Percentiles rank a stretch among this genome's conserved stretches.
Evolutionary conservation across 1,140 invertebrate species (phyloP).

Genomic region (Musca domestica): DNA sequence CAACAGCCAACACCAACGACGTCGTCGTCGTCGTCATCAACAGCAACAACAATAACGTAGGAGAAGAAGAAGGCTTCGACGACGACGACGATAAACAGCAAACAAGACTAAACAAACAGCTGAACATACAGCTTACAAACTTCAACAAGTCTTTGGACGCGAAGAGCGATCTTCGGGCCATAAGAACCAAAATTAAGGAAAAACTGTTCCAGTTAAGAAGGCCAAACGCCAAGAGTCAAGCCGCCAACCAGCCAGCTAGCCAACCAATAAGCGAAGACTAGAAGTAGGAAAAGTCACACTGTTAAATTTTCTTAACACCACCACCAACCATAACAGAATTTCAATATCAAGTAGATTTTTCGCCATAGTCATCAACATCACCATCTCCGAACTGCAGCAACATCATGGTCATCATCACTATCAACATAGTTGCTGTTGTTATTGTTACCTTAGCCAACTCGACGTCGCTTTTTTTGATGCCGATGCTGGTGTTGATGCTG

Average conservation of each 20-base stretch:
- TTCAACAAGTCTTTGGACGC: too few species aligned
- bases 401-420: slow-evolving; percentile 12
- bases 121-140: slow-evolving; percentile 16
- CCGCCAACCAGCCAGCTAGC: neutral
- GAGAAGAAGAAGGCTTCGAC: too few species aligned
- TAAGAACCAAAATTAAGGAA: slow-evolving; percentile 11
- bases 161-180: neutral
- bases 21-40: too few species aligned
- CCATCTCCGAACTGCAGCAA: neutral
- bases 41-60: too few species aligned
- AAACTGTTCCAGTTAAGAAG: slow-evolving; percentile 17
- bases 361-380: neutral
- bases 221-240: neutral
- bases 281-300: neutral
- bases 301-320: neutral
- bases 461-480: too few species aligned
- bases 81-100: too few species aligned
- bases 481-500: too few species aligned
- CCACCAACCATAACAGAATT: slow-evolving; percentile 8
- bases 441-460: too few species aligned
- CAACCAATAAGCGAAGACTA: neutral
- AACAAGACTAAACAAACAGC: slow-evolving; percentile 7
- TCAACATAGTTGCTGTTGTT: neutral
- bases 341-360: slow-evolving; percentile 12
- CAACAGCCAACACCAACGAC: neutral